Evolutionary conservation across 1,140 invertebrate species (phyloP).

Genomic region (Drosophila tristis): DNA sequence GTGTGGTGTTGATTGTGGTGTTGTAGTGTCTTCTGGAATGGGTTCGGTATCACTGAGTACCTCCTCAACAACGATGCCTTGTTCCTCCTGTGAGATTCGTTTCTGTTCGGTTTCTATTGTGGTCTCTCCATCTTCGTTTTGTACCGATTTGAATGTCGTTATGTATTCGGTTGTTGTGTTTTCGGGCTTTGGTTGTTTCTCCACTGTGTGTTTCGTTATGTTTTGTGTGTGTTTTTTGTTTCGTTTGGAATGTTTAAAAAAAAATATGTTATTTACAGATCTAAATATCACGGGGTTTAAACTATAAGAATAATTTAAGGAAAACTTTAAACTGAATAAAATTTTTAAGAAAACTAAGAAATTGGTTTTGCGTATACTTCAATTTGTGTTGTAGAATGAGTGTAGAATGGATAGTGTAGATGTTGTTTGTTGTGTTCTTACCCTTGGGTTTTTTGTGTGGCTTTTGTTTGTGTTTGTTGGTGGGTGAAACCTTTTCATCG

Average conservation of each 20-base stretch:
- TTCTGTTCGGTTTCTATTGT: conserved; percentile 78
- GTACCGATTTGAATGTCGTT: conserved; percentile 82
- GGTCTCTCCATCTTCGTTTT: conserved; percentile 79
- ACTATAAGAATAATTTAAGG: conserved; percentile 5
- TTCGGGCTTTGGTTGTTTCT: conserved; percentile 63
- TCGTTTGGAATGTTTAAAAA: conserved; percentile 46
- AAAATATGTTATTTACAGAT: conserved; percentile 59
- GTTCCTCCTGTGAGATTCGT: conserved; percentile 73
- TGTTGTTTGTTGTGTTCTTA: conserved; percentile 75
- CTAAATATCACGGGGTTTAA: background rate
- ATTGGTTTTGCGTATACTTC: conserved; percentile 62
- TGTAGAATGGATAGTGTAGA: conserved; percentile 53
- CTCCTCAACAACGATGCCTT: conserved; percentile 82
- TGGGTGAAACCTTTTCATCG: conserved; percentile 68
- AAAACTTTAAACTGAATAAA: conserved; percentile 1
- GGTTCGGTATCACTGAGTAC: conserved; percentile 82
- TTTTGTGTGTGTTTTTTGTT: conserved; percentile 35
- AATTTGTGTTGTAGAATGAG: conserved; percentile 38
- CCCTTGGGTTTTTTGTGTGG: conserved; percentile 73
- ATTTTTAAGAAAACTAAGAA: conserved; percentile 3
- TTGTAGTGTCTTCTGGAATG: conserved; percentile 63
- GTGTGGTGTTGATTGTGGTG: conserved; percentile 47
- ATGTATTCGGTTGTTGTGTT: conserved; percentile 79
- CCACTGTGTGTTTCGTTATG: conserved; percentile 54
- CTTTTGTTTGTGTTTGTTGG: conserved; percentile 71